These are phyloP conservation scores for Bradynema listronoti DNA, from an alignment of 1,140 invertebrate species.

Conservation along the genomic window DNA sequence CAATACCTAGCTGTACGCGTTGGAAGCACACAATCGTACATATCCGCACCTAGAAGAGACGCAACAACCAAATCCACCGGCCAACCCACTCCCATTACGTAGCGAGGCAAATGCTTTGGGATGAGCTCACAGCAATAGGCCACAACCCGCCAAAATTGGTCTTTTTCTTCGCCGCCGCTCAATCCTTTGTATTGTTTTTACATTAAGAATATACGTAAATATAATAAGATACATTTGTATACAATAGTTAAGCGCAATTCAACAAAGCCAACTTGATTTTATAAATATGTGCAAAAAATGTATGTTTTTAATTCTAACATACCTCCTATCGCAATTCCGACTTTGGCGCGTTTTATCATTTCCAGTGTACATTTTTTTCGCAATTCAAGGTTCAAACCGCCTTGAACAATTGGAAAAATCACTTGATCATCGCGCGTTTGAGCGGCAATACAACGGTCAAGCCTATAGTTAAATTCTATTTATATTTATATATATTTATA, in stretches of 20 bases:
- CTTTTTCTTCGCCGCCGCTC: constrained; percentile 91
- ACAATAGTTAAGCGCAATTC: no score
- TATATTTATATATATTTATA: no score
- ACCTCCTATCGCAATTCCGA: constrained; percentile 88
- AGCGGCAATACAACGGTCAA: constrained; percentile 81
- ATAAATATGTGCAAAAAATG: neutral
- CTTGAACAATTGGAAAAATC: constrained; percentile 96
- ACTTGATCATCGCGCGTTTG: constrained; percentile 78
- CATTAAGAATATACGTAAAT: no score
- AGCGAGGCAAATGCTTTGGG: constrained; percentile 80
- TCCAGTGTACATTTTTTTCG: constrained; percentile 74
- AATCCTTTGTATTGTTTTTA: constrained; percentile 62
- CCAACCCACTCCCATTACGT: constrained; percentile 94
- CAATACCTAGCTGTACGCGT: constrained; percentile 56
- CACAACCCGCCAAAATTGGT: constrained; percentile 92
- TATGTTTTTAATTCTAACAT: no score
- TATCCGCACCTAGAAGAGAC: constrained; percentile 88
- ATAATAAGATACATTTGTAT: no score
- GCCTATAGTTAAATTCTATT: no score
- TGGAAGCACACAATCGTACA: constrained; percentile 94
- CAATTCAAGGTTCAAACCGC: constrained; percentile 75
- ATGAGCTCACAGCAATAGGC: constrained; percentile 76
- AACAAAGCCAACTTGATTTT: no score
- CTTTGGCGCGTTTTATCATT: constrained; percentile 74
- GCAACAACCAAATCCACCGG: constrained; percentile 93